Conservation (phyloP, 2,113 vertebrate species). For the Felis catus region DNA sequence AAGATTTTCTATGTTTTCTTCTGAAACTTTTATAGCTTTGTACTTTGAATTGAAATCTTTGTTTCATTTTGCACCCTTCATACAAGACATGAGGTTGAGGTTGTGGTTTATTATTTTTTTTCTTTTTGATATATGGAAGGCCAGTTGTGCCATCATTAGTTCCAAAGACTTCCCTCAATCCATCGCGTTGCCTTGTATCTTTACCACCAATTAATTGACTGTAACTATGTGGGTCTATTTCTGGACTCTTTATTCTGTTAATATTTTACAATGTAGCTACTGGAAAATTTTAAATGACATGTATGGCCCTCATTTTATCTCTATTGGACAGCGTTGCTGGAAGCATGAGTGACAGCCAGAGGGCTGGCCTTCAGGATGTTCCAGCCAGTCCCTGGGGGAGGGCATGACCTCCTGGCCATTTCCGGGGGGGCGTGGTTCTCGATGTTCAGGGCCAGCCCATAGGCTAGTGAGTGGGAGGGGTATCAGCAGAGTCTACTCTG, state of each 20-base stretch:
- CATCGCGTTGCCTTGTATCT: neutral
- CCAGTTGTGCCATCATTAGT: neutral
- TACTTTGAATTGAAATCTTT: neutral
- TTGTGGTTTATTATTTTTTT: neutral
- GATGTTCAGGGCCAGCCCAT: neutral
- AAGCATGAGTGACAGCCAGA: neutral
- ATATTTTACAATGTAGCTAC: neutral
- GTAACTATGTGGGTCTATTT: neutral
- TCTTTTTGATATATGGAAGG: too few relatives aligned
- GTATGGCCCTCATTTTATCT: neutral
- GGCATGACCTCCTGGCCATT: neutral
- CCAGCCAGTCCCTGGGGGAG: neutral
- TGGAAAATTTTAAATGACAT: neutral
- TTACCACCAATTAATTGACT: neutral
- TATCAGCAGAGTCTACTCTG: neutral
- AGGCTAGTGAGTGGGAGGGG: accelerated
- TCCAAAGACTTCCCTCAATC: neutral
- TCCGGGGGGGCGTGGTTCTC: neutral
- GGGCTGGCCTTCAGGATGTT: neutral
- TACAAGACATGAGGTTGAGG: neutral
- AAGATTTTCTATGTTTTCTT: neutral
- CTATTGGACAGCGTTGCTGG: neutral
- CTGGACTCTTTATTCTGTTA: neutral
- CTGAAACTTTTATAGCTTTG: neutral
- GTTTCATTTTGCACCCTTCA: neutral